Evolutionary conservation across 2,888 invertebrate genomes (phyloP).

Genomic region (Shargacucullia verbasci): DNA sequence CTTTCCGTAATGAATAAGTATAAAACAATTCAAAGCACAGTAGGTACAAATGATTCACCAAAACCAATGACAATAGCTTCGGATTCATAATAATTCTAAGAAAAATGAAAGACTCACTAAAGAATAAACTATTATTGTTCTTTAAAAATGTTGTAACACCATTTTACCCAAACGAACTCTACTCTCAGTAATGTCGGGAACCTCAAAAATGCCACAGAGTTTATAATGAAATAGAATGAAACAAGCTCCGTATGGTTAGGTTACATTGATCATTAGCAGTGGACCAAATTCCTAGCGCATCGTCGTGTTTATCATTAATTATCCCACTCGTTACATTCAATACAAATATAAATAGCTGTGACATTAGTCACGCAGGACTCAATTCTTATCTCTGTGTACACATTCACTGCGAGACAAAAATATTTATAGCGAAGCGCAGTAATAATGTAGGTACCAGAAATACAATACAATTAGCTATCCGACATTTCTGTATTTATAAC

Average conservation of each 20-base stretch:
- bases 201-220: constrained; percentile 49
- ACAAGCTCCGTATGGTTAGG: constrained; percentile 60
- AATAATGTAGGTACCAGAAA: neutral
- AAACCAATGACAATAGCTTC: constrained; percentile 23
- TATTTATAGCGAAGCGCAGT: constrained; percentile 49
- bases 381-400: constrained; percentile 72
- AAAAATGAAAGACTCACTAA: constrained; percentile 25
- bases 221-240: constrained; percentile 70
- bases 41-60: constrained; percentile 48
- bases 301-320: constrained; percentile 75
- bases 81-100: constrained; percentile 9
- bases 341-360: constrained; percentile 76
- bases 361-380: constrained; percentile 78
- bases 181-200: constrained; percentile 32
- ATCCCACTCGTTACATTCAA: constrained; percentile 73
- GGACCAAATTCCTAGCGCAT: constrained; percentile 75
- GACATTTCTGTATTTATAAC: neutral
- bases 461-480: neutral
- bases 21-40: constrained; percentile 11
- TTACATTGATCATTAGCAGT: constrained; percentile 70
- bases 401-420: constrained; percentile 65
- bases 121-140: too few relatives aligned
- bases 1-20: neutral
- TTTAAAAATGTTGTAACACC: too few relatives aligned
- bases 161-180: constrained; percentile 20